Percentiles rank a stretch among this genome's conserved stretches.
These are phyloP conservation scores for Phymatocera aterrima DNA, from an alignment of 2,888 invertebrate genomes.

Conservation along the genomic window DNA sequence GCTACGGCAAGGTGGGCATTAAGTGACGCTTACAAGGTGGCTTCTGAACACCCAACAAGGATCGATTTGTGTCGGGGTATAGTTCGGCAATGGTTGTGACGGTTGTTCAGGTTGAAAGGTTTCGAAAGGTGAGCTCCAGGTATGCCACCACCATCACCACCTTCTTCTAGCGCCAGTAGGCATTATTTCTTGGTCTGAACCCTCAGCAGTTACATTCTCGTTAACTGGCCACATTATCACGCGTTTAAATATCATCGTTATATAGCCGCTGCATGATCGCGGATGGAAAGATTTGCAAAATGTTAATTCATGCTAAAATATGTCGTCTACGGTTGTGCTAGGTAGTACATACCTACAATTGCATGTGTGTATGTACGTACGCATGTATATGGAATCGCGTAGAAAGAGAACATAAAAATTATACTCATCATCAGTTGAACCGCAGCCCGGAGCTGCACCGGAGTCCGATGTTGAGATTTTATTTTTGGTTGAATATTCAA, in stretches of 20 bases:
- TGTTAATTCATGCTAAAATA: too few relatives aligned
- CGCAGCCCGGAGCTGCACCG: neutral
- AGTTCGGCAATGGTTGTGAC: slow-evolving; percentile 25
- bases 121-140: slow-evolving; percentile 38
- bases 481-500: slow-evolving; percentile 63
- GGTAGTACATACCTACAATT: too few relatives aligned
- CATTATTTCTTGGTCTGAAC: neutral
- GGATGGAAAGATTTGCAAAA: too few relatives aligned
- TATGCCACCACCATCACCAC: neutral
- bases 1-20: slow-evolving; percentile 28
- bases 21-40: slow-evolving; percentile 44
- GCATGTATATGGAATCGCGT: too few relatives aligned
- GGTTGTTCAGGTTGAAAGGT: slow-evolving; percentile 42
- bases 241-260: neutral
- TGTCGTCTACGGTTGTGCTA: too few relatives aligned
- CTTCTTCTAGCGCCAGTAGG: slow-evolving; percentile 7
- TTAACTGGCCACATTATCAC: slow-evolving; percentile 4
- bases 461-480: slow-evolving; percentile 42
- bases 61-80: slow-evolving; percentile 44
- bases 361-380: too few relatives aligned
- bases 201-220: slow-evolving; percentile 18
- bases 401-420: too few relatives aligned
- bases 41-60: slow-evolving; percentile 43
- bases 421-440: too few relatives aligned
- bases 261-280: too few relatives aligned